phyloP scores from a whole-genome alignment of 2,113 vertebrate genomes.

The Sceloporus undulatus region DNA sequence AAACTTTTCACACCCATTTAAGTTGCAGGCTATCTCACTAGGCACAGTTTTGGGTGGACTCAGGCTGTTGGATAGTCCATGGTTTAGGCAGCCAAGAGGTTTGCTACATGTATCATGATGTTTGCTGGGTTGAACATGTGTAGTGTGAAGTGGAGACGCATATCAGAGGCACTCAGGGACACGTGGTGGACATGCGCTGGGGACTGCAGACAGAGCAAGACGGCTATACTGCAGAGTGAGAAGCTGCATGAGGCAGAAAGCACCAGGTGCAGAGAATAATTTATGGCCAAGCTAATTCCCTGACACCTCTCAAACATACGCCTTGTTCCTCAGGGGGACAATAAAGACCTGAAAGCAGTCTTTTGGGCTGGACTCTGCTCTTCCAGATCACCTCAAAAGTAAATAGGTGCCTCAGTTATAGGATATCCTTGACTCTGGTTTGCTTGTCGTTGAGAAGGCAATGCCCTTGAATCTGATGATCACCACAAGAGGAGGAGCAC shows the following conservation, averaged over 20 bases:
- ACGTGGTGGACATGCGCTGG: background rate
- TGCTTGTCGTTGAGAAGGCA: background rate
- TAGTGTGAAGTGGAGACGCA: slow-evolving; percentile 30
- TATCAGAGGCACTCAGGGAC: background rate
- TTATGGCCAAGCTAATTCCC: slow-evolving; percentile 20
- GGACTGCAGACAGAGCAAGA: background rate
- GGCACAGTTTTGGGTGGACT: slow-evolving; percentile 13
- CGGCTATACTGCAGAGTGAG: background rate
- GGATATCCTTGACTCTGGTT: background rate
- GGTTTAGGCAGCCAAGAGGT: slow-evolving; percentile 29
- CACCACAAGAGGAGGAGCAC: background rate
- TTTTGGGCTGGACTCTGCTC: slow-evolving; percentile 10
- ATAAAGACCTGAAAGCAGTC: slow-evolving; percentile 14
- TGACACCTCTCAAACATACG: slow-evolving; percentile 17
- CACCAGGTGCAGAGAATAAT: slow-evolving; percentile 25
- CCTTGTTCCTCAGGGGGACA: slow-evolving; percentile 4
- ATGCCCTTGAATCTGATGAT: background rate
- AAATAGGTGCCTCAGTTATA: background rate
- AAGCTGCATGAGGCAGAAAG: background rate
- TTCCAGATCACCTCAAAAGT: slow-evolving; percentile 18
- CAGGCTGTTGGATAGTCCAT: slow-evolving; percentile 38
- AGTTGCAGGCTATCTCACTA: slow-evolving; percentile 47
- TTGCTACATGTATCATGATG: background rate
- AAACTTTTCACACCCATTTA: slow-evolving; percentile 51
- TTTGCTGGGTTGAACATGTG: background rate